phyloP scores from a whole-genome alignment of 2,797 vertebrate genomes.

The Rhinophrynus dorsalis region DNA sequence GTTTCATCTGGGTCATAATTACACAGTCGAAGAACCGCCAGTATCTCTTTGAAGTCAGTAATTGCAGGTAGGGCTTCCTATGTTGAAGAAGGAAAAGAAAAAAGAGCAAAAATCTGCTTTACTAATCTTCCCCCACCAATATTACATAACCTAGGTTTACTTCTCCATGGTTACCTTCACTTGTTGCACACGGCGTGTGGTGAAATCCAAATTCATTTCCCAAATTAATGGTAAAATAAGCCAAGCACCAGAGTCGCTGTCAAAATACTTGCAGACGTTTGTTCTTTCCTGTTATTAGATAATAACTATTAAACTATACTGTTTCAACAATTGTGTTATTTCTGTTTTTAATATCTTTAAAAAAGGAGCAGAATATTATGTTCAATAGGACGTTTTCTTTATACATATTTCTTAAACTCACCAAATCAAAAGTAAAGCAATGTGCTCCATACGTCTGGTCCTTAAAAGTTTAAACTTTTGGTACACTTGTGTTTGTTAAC shows the following conservation, averaged over 20 bases:
- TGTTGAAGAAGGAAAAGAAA: background rate
- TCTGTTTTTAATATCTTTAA: too few species aligned
- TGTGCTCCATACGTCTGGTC: too few species aligned
- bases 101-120: constrained; percentile 26
- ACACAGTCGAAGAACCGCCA: constrained; percentile 65
- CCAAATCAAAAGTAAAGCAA: background rate
- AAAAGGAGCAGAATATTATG: too few species aligned
- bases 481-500: too few species aligned
- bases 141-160: background rate
- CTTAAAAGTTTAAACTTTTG: too few species aligned
- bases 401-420: background rate
- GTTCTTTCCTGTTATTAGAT: constrained; percentile 62
- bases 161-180: constrained; percentile 57
- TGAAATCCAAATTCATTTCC: constrained; percentile 65
- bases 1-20: constrained; percentile 69
- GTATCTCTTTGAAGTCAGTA: constrained; percentile 65
- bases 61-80: constrained; percentile 63
- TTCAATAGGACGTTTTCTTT: too few species aligned
- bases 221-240: constrained; percentile 66
- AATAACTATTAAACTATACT: too few species aligned
- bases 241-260: constrained; percentile 61
- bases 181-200: constrained; percentile 54
- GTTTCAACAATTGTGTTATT: too few species aligned
- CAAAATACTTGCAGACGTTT: constrained; percentile 68
- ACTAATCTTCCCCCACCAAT: background rate